phyloP scores from a whole-genome alignment of 2,113 vertebrate species.

The Noturus placidus region DNA sequence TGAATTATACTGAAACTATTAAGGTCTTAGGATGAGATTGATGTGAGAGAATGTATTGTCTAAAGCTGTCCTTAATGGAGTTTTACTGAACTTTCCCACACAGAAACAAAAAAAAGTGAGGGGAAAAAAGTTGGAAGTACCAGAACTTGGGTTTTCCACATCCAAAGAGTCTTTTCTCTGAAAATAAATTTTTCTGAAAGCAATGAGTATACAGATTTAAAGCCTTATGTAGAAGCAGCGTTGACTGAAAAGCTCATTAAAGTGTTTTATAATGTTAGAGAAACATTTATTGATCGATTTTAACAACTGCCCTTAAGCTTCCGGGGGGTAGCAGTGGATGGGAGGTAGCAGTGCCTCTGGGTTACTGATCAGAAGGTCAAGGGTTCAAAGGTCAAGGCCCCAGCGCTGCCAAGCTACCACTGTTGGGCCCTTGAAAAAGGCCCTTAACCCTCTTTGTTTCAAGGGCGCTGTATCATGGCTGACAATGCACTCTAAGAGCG shows the following conservation, averaged over 20 bases:
- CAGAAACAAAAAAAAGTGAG: too few relatives aligned
- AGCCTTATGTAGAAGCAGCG: neutral
- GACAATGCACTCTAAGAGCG: too few relatives aligned
- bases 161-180: neutral
- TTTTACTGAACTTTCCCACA: neutral
- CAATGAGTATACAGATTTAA: neutral
- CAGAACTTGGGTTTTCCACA: neutral
- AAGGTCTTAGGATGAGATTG: neutral
- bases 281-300: neutral
- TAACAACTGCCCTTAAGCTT: neutral
- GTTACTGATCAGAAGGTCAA: too few relatives aligned
- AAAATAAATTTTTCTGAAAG: neutral
- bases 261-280: neutral
- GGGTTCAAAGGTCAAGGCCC: too few relatives aligned
- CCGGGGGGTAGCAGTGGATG: too few relatives aligned
- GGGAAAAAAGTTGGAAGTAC: too few relatives aligned
- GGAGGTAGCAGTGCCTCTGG: too few relatives aligned
- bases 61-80: neutral
- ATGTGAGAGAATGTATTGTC: neutral
- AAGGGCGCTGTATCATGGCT: too few relatives aligned
- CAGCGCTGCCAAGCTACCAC: too few relatives aligned
- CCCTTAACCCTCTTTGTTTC: too few relatives aligned
- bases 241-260: neutral
- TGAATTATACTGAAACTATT: neutral
- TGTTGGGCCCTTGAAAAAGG: too few relatives aligned